Conservation (phyloP, 30 jellyfish, hydroid and myxozoan species). For the Euphysa ruthae region DNA sequence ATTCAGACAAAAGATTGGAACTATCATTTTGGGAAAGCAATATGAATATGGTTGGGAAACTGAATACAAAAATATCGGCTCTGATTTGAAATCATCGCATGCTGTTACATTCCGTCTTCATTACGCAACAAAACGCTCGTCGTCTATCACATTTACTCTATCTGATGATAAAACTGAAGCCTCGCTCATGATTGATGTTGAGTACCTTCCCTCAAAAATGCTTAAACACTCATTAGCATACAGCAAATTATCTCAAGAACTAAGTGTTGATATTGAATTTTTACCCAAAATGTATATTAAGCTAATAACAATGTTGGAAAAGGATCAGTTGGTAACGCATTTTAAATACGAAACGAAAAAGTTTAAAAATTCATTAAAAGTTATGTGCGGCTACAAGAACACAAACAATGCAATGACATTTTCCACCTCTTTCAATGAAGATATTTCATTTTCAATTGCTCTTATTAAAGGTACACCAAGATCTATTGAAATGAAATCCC, state of each 20-base stretch:
- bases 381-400: constrained; percentile 35
- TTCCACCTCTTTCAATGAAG: constrained; percentile 12
- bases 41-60: constrained; percentile 81
- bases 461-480: not conserved
- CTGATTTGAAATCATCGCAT: constrained; percentile 39
- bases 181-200: constrained; percentile 44
- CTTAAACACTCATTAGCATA: constrained; percentile 42
- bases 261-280: constrained; percentile 63
- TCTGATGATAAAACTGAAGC: constrained; percentile 38
- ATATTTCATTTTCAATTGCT: not conserved
- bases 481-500: not conserved
- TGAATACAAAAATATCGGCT: constrained; percentile 38
- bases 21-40: constrained; percentile 52
- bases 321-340: constrained; percentile 44
- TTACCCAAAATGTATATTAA: constrained; percentile 83
- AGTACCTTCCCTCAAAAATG: constrained; percentile 60
- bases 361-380: constrained; percentile 38
- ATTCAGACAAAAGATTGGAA: constrained; percentile 35
- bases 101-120: constrained; percentile 44
- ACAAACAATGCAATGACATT: constrained; percentile 32
- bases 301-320: constrained; percentile 45
- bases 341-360: constrained; percentile 52
- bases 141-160: constrained; percentile 42
- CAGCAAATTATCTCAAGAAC: constrained; percentile 27
- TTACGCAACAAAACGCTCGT: constrained; percentile 42